These are phyloP conservation scores for Marronus borbonicus DNA, from an alignment of 2,888 invertebrate species.

Conservation along the genomic window DNA sequence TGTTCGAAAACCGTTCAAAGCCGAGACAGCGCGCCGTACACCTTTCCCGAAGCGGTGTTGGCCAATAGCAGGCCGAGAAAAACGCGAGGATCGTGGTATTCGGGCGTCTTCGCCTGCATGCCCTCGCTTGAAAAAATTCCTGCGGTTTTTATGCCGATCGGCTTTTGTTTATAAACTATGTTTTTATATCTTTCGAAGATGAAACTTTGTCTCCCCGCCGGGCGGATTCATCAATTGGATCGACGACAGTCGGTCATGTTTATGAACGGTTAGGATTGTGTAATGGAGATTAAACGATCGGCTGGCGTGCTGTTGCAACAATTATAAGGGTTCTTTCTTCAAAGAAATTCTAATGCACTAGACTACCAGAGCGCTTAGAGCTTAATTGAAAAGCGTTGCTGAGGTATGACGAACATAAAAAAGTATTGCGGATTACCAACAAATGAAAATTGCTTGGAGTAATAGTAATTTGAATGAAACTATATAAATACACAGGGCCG, in stretches of 20 bases:
- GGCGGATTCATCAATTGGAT: slow-evolving; percentile 12
- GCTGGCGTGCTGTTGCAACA: slow-evolving; percentile 27
- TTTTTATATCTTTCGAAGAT: slow-evolving; percentile 34
- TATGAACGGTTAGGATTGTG: slow-evolving; percentile 23
- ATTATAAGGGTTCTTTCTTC: slow-evolving; percentile 7
- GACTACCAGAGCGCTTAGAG: too few relatives aligned
- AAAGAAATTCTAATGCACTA: too few relatives aligned
- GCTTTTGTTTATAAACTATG: slow-evolving; percentile 43
- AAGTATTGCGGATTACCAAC: too few relatives aligned
- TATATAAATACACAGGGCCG: too few relatives aligned
- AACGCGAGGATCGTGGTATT: slow-evolving; percentile 24
- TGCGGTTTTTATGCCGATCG: slow-evolving; percentile 39
- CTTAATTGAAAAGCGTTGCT: too few relatives aligned
- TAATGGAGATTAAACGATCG: slow-evolving; percentile 7
- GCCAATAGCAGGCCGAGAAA: slow-evolving; percentile 53
- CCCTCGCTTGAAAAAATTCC: slow-evolving; percentile 32
- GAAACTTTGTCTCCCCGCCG: slow-evolving; percentile 13
- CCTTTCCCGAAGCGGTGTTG: slow-evolving; percentile 54
- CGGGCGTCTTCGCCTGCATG: slow-evolving; percentile 19
- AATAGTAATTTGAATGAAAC: too few relatives aligned
- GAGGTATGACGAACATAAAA: too few relatives aligned
- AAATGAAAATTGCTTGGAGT: too few relatives aligned
- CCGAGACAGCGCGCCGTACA: slow-evolving; percentile 54
- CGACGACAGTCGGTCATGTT: slow-evolving; percentile 24
- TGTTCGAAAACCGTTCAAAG: slow-evolving; percentile 55